A percentile compares a stretch with the other conserved stretches of the same genome.
Conservation (phyloP, 2,113 vertebrate genomes). For the Macroglossus sobrinus region DNA sequence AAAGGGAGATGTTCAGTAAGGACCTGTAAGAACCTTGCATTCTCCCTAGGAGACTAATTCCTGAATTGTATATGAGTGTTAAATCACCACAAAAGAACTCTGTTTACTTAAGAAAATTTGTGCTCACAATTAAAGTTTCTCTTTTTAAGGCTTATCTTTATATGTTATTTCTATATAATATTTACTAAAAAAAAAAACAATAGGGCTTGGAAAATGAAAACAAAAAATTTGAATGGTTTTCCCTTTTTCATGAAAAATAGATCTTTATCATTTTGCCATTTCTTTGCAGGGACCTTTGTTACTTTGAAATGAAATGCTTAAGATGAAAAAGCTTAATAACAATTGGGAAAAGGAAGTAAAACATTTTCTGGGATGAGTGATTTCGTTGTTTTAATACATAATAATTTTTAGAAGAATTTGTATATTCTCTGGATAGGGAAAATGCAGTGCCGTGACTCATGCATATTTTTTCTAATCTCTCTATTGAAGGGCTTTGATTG, state of each 20-base stretch:
- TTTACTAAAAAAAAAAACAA: constrained; percentile 52
- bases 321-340: constrained; percentile 52
- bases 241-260: constrained; percentile 52
- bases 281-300: constrained; percentile 24
- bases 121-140: constrained; percentile 39
- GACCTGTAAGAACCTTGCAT: neutral
- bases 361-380: constrained; percentile 43
- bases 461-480: constrained; percentile 40
- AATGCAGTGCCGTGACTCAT: neutral
- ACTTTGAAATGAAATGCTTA: constrained; percentile 55
- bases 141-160: constrained; percentile 42
- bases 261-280: constrained; percentile 66
- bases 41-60: constrained; percentile 58
- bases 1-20: constrained; percentile 52
- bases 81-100: constrained; percentile 51
- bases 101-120: constrained; percentile 49
- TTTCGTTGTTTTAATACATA: constrained; percentile 1
- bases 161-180: constrained; percentile 30
- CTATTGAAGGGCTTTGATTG: constrained; percentile 22
- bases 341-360: constrained; percentile 36
- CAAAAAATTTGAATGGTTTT: constrained; percentile 49
- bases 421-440: neutral
- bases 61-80: constrained; percentile 37
- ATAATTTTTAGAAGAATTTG: constrained; percentile 43
- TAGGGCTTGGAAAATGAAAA: constrained; percentile 31